Percentiles rank a stretch among this genome's conserved stretches.
phyloP scores from a whole-genome alignment of 2,113 vertebrate species.

The Crypturellus undulatus region DNA sequence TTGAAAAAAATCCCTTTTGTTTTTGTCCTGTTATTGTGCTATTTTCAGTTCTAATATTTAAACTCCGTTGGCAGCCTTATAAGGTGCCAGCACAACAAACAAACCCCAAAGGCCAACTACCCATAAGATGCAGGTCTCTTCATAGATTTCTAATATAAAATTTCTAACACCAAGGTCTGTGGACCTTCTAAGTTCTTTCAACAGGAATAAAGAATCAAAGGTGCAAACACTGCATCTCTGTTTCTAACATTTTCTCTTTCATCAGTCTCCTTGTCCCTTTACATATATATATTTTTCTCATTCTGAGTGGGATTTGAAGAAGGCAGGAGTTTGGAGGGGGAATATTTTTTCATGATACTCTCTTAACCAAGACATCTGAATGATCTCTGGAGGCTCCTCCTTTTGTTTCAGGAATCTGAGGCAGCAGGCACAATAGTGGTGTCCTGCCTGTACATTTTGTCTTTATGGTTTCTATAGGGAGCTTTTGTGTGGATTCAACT shows the following conservation, averaged over 20 bases:
- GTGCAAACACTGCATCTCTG: background rate
- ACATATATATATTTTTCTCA: background rate
- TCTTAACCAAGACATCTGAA: background rate
- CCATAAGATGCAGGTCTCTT: background rate
- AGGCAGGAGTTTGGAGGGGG: background rate
- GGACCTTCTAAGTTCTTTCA: background rate
- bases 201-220: background rate
- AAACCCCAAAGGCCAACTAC: background rate
- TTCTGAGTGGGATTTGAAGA: background rate
- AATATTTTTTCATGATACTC: background rate
- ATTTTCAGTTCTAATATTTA: background rate
- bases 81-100: background rate
- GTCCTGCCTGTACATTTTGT: background rate
- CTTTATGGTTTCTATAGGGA: background rate
- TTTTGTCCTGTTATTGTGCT: background rate
- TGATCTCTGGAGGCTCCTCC: background rate
- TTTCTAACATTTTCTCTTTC: background rate
- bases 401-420: background rate
- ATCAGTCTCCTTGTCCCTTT: background rate
- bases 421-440: background rate
- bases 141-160: background rate
- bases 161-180: background rate
- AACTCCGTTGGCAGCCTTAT: background rate
- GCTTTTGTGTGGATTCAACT: background rate
- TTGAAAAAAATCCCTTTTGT: background rate